Conservation (phyloP, 1,140 invertebrate genomes). For the Drosophila kohkoa region DNA sequence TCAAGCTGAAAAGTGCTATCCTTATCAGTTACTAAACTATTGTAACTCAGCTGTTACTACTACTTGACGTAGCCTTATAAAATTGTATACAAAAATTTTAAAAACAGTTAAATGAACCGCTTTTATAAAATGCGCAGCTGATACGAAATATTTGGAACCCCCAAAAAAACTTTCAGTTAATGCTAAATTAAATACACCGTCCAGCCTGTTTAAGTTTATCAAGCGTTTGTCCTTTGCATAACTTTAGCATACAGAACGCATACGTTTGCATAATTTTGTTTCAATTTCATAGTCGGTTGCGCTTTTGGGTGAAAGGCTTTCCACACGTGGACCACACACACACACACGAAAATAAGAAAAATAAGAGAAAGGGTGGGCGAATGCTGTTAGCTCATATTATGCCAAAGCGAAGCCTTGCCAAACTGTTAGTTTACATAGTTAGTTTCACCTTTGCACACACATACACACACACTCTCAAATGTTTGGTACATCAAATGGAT, state of each 20-base stretch:
- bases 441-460: constrained; percentile 55
- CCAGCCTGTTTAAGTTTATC: neutral
- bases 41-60: constrained; percentile 6
- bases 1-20: neutral
- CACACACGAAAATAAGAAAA: constrained; percentile 10
- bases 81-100: neutral
- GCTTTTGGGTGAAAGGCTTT: constrained; percentile 74
- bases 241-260: constrained; percentile 61
- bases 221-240: constrained; percentile 67
- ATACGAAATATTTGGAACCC: neutral
- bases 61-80: neutral
- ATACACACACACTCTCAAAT: neutral
- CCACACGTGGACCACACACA: constrained; percentile 55
- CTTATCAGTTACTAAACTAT: neutral
- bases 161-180: neutral
- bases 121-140: neutral
- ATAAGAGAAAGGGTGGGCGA: neutral
- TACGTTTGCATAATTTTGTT: constrained; percentile 78
- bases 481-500: constrained; percentile 75
- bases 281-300: constrained; percentile 84
- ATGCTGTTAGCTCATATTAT: constrained; percentile 43
- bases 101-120: neutral
- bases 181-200: constrained; percentile 44
- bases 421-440: constrained; percentile 77
- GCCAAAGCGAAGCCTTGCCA: constrained; percentile 41